Conservation (phyloP, 2,113 vertebrate genomes). For the Conger conger region DNA sequence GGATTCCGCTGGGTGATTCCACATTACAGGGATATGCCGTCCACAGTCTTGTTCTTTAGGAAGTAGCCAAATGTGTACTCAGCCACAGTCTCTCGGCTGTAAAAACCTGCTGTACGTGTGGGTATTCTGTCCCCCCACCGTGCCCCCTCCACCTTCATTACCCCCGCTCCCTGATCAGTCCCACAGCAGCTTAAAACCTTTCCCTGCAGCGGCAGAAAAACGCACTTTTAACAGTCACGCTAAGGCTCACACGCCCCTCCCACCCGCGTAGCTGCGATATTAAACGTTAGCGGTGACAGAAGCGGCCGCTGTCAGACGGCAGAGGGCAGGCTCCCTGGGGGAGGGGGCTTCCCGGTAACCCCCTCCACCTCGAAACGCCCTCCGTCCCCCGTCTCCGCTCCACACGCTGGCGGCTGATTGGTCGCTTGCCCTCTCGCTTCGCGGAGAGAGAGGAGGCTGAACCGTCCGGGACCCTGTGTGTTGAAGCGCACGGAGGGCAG, state of each 20-base stretch:
- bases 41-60: not conserved
- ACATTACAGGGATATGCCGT: not conserved
- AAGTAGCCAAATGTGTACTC: not conserved
- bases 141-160: too few species aligned
- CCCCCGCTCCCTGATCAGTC: not conserved
- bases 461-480: slow-evolving; percentile 27
- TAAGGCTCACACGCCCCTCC: not conserved
- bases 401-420: not conserved
- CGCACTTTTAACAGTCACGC: not conserved
- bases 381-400: not conserved
- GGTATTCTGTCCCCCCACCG: too few species aligned
- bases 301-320: slow-evolving; percentile 43
- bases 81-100: not conserved
- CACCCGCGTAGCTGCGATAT: not conserved
- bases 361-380: not conserved
- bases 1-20: not conserved
- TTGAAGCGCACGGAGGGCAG: slow-evolving; percentile 44
- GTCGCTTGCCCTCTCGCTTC: not conserved
- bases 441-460: not conserved
- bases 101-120: not conserved
- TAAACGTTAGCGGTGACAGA: slow-evolving; percentile 52
- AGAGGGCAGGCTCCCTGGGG: slow-evolving; percentile 4
- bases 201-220: not conserved
- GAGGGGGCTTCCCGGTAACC: too few species aligned
- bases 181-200: not conserved